Conservation (phyloP, 2,797 vertebrate species). For the Rhinatrema bivittatum region DNA sequence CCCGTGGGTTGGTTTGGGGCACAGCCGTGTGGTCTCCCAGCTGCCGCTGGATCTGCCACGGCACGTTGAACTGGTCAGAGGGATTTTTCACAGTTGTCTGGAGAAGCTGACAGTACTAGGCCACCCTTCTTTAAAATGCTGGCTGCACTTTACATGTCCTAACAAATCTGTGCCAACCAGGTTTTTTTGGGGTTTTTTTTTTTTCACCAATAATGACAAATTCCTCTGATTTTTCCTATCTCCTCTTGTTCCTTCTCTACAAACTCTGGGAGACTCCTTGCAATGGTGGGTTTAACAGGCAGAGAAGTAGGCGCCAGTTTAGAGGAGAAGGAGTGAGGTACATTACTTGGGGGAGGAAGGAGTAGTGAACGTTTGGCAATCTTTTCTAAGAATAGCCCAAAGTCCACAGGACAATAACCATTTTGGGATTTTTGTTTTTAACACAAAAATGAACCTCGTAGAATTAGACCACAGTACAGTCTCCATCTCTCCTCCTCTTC, state of each 20-base stretch:
- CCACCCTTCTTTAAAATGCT: background rate
- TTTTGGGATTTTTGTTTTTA: too few relatives aligned
- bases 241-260: background rate
- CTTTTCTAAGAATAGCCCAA: too few relatives aligned
- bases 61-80: background rate
- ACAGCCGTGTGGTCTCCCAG: too few relatives aligned
- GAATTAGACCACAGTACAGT: too few relatives aligned
- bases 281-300: background rate
- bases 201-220: background rate
- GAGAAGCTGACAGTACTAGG: background rate
- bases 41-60: background rate
- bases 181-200: background rate
- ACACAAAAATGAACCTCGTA: too few relatives aligned
- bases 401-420: too few relatives aligned
- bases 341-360: too few relatives aligned
- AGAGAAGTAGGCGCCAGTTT: too few relatives aligned
- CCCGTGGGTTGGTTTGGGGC: background rate
- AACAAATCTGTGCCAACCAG: background rate
- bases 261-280: background rate
- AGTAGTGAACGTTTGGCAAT: too few relatives aligned
- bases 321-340: too few relatives aligned
- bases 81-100: slow-evolving; percentile 2
- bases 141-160: background rate
- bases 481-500: too few relatives aligned
- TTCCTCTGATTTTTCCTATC: background rate